A percentile compares a stretch with the other conserved stretches of the same genome.
phyloP scores from a whole-genome alignment of 2,888 invertebrate species.

The Melanostoma scalare region DNA sequence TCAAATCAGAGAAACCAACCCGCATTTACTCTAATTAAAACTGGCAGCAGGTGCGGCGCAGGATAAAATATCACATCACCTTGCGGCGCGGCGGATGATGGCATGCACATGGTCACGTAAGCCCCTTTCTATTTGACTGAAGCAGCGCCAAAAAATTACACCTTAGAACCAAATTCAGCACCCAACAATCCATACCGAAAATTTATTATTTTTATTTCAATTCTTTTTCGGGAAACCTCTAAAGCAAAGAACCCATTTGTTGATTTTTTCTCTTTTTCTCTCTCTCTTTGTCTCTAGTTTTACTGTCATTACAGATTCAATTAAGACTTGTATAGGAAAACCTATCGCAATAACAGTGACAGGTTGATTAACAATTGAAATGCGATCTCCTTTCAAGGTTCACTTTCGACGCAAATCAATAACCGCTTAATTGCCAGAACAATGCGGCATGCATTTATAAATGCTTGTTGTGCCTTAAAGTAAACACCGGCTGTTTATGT shows the following conservation, averaged over 20 bases:
- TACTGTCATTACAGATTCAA: constrained; percentile 29
- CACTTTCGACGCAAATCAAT: constrained; percentile 58
- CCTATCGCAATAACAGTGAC: constrained; percentile 17
- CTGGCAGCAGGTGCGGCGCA: constrained; percentile 49
- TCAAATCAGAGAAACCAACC: constrained; percentile 45
- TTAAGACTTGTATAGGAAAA: constrained; percentile 13
- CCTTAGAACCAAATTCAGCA: constrained; percentile 57
- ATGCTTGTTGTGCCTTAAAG: constrained; percentile 15
- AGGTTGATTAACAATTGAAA: constrained; percentile 51
- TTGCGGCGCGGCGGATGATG: constrained; percentile 3
- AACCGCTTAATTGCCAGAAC: constrained; percentile 59
- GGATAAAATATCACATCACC: constrained; percentile 56
- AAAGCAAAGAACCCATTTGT: constrained; percentile 1
- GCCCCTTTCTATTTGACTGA: constrained; percentile 25
- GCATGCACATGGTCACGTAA: constrained; percentile 66
- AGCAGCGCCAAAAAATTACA: constrained; percentile 6
- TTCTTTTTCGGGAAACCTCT: background rate
- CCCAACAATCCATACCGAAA: constrained; percentile 46
- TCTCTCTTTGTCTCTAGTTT: too few species aligned
- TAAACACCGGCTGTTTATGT: constrained; percentile 2
- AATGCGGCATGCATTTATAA: constrained; percentile 53
- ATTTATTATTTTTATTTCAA: constrained; percentile 5
- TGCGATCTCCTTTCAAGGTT: constrained; percentile 60
- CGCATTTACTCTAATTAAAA: constrained; percentile 57
- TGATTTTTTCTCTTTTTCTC: constrained; percentile 9